Base-by-base conservation (phyloP, 1,140 invertebrate genomes). In the Leptonema lineaticorne region DNA sequence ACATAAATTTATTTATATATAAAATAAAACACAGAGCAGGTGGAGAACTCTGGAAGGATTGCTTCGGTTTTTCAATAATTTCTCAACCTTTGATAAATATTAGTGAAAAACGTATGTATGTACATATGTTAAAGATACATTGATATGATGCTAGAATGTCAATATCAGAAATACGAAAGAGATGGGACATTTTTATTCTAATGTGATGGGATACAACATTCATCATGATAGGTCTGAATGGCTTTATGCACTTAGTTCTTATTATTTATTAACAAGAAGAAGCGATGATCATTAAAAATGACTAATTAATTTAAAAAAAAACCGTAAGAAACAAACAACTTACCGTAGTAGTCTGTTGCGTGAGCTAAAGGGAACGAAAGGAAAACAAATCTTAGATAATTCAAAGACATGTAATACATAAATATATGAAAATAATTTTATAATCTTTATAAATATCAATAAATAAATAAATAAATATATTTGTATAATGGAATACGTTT, bases 281-380 rank as follows among this genome's bases (percentile, higher is more conserved):
- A 59, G 57, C 57, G 20, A 59, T 59, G 30, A 33, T 18, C 33
- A 20, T 59, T n/a, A 59, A 45, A 45, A 41, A 45, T 14, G 7
- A 20, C 24, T 62, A 45, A 27, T 62, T 45, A 24, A 59, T 33
- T 64, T 27, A 50, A 11, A 41, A 11, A 9, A 62, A 18, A 27
- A 53, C 24, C 45, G 45, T 11, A 53, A 24, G 9, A 27, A 30
- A 64, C 41, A 87, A 87, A 86, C 50, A 86, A 95, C 95, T 97
- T 94, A 97, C 95, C 94, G 93, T 97, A 97, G 88, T 96, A 97
- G 87, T 96, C 94, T 87, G 95, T 94, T 79, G 94, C 92, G 88
- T 96, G 94, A 86, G 93, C 94, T 96, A 88, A 83, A 85, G 82
- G 79, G 83, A 84, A 86, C 81, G 85, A 85, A 85, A 84, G 85